Evolutionary conservation across 2,113 vertebrate species (phyloP), one percentile per base, ranked within the genome.

Genomic region (Chlorodrepanis virens): DNA sequence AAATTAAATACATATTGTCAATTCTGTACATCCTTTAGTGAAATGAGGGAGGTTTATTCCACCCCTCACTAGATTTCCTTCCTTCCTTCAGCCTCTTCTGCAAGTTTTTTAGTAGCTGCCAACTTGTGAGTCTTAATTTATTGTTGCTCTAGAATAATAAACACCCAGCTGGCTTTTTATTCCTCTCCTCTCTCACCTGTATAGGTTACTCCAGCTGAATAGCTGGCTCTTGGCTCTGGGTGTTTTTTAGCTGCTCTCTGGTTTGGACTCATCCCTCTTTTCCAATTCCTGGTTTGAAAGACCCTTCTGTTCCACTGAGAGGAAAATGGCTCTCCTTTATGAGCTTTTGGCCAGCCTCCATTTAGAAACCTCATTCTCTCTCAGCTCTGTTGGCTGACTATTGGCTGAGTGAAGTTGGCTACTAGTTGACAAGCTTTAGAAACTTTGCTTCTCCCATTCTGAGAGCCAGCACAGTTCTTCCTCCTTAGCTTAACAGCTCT

Each of bases 211-310:
- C 44, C 59, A 37, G 45, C 39, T 94, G 83, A 77, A 92, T 84
- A 92, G 67, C 61, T 63, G 47, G 49, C 53, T 84, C 49, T 72
- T 93, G 53, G 54, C 40, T 86, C 53, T 23, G 84, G 25, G 63
- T 53, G 27, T 40, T 94, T 94, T 92, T 82, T 93, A 84, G 49
- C 82, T 65, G 25, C 16, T 49, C 68, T 90, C 67, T 54, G 5
- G 14, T 67, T 89, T 64, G 24, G 74, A 77, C 42, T 80, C 67
- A 56, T 78, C 35, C 95, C 52, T 2, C 0, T 90, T 87, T 87
- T 57, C 82, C 56, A 71, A n/a, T 90, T 92, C 59, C 59, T 52
- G n/a, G 61, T 83, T 80, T 86, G 65, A 96, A 92, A 97, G 37
- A 24, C 35, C 27, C 28, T 84, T 77, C 82, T 92, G 84, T 96